These are phyloP conservation scores for Rotaria macrura DNA, from an alignment of 2,888 invertebrate genomes.

Conservation along the genomic window DNA sequence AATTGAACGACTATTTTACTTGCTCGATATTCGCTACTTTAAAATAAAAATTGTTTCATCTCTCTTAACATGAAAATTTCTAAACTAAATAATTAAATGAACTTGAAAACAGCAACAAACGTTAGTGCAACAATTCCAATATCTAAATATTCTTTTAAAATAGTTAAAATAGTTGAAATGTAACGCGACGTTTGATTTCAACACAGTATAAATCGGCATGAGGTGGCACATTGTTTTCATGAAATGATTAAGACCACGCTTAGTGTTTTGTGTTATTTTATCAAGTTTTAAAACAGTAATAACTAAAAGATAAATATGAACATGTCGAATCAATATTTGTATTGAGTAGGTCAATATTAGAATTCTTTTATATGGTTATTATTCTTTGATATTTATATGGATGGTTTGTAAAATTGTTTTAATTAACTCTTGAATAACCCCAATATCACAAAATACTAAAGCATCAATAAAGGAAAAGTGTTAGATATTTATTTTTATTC, in stretches of 20 bases:
- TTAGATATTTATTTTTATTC: too few species aligned
- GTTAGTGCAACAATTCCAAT: conserved; percentile 81
- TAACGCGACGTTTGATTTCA: conserved; percentile 77
- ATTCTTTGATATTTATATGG: conserved; percentile 72
- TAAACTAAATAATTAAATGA: conserved; percentile 7
- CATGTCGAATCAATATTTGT: background rate
- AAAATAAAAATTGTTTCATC: conserved; percentile 46
- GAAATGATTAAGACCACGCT: conserved; percentile 88
- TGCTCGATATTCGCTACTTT: conserved; percentile 60
- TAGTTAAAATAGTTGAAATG: conserved; percentile 89
- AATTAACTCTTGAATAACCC: conserved; percentile 90
- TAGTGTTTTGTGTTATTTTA: conserved; percentile 85
- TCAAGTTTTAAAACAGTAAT: conserved; percentile 89
- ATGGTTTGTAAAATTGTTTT: conserved; percentile 92
- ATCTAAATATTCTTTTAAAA: conserved; percentile 81
- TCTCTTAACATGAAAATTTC: too few species aligned
- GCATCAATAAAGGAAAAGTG: conserved; percentile 64
- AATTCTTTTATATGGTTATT: conserved; percentile 77
- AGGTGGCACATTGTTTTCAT: conserved; percentile 97
- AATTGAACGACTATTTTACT: conserved; percentile 63
- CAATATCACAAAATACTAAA: conserved; percentile 88
- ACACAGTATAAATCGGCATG: conserved; percentile 82
- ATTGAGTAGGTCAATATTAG: background rate
- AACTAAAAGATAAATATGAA: conserved; percentile 54
- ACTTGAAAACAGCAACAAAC: conserved; percentile 39